Percentiles rank a stretch among this genome's conserved stretches.
These are phyloP conservation scores for Heliconius hortense DNA, from an alignment of 2,888 invertebrate species.

Conservation along the genomic window DNA sequence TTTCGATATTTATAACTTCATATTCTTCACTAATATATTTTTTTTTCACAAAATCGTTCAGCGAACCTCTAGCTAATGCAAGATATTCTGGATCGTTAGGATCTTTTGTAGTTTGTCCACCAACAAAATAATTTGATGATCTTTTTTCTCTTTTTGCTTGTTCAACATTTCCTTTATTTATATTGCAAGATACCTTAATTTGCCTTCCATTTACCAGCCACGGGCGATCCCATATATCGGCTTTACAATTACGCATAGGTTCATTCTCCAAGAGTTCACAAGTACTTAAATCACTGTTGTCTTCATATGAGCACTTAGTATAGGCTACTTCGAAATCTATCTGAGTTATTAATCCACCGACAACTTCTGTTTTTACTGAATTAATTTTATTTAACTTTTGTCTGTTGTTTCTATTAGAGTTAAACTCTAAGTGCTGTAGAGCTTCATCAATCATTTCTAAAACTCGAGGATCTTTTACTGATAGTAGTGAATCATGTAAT, in stretches of 20 bases:
- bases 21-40: slow-evolving; percentile 41
- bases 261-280: slow-evolving; percentile 59
- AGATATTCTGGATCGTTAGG: slow-evolving; percentile 46
- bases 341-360: slow-evolving; percentile 80
- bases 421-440: slow-evolving; percentile 63
- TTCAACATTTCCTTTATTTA: slow-evolving; percentile 37
- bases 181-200: slow-evolving; percentile 61
- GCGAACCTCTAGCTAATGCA: slow-evolving; percentile 49
- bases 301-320: slow-evolving; percentile 75
- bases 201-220: slow-evolving; percentile 79
- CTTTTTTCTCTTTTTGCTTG: slow-evolving; percentile 44
- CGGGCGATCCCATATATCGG: slow-evolving; percentile 79
- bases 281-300: slow-evolving; percentile 47
- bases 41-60: slow-evolving; percentile 47
- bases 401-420: slow-evolving; percentile 61
- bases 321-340: slow-evolving; percentile 82
- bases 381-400: slow-evolving; percentile 66
- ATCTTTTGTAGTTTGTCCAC: slow-evolving; percentile 41
- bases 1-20: slow-evolving; percentile 65
- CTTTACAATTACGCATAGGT: slow-evolving; percentile 57
- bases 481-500: slow-evolving; percentile 41
- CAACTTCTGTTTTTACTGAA: slow-evolving; percentile 74
- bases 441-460: slow-evolving; percentile 62
- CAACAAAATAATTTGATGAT: slow-evolving; percentile 39
- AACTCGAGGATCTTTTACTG: slow-evolving; percentile 53